Conservation (phyloP, 2,113 vertebrate genomes). For the Ellobius talpinus region DNA sequence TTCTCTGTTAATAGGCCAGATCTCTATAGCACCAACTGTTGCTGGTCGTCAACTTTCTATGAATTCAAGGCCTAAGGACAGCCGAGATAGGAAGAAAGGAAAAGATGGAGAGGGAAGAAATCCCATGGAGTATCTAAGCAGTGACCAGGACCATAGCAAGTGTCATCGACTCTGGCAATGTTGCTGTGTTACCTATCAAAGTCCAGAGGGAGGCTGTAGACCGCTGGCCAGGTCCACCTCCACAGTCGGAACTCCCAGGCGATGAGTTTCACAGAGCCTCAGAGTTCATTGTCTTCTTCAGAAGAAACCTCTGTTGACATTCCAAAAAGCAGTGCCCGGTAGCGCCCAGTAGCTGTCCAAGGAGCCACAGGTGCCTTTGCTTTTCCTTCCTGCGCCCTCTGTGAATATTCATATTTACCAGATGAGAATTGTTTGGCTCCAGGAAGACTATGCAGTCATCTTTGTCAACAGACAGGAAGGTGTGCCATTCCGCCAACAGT, state of each 20-base stretch:
- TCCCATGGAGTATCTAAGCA: rapidly evolving
- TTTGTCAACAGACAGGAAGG: conserved; percentile 62
- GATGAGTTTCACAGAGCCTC: conserved; percentile 21
- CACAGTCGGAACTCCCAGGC: neutral
- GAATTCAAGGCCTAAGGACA: neutral
- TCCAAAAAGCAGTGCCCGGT: conserved; percentile 62
- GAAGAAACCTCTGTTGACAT: conserved; percentile 38
- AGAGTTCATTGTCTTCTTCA: conserved; percentile 60
- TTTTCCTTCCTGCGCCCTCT: neutral
- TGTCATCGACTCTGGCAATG: rapidly evolving
- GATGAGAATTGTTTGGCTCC: conserved; percentile 44
- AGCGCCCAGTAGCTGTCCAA: neutral
- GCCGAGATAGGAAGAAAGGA: neutral
- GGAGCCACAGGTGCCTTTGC: conserved; percentile 27
- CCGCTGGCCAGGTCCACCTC: rapidly evolving
- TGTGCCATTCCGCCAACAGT: neutral
- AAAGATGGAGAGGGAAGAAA: neutral
- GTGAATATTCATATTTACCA: conserved; percentile 19
- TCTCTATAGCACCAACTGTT: too few species aligned
- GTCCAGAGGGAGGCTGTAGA: rapidly evolving
- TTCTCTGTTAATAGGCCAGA: neutral
- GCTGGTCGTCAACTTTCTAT: neutral
- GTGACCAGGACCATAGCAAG: neutral
- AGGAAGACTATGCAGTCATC: neutral
- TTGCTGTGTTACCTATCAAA: rapidly evolving